Evolutionary conservation across 2,888 invertebrate genomes (phyloP).

Genomic region (Beris morrisii): DNA sequence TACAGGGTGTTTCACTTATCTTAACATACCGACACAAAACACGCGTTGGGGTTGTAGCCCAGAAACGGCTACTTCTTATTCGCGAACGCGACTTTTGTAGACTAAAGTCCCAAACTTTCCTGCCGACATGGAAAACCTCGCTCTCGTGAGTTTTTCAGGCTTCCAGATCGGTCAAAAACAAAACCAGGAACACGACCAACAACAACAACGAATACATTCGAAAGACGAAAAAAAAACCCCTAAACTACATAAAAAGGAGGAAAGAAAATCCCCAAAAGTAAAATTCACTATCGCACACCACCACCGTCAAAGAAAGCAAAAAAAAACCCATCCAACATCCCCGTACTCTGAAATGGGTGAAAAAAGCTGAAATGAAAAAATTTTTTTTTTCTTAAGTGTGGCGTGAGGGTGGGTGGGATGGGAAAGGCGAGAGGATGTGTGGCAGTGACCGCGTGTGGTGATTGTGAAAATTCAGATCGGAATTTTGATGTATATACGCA

Average conservation of each 20-base stretch:
- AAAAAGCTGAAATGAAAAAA: conserved; percentile 1
- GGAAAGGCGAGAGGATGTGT: background rate
- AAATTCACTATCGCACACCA: background rate
- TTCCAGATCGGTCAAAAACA: conserved; percentile 22
- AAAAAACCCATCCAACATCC: background rate
- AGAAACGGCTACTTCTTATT: conserved; percentile 57
- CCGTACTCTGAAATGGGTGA: background rate
- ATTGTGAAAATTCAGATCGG: conserved; percentile 21
- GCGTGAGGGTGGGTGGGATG: background rate
- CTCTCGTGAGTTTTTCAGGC: conserved; percentile 14
- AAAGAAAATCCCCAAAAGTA: conserved; percentile 30
- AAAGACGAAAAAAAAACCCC: conserved; percentile 14
- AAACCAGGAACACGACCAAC: conserved; percentile 6
- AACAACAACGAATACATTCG: conserved; percentile 16
- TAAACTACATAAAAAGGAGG: background rate
- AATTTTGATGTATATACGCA: conserved; percentile 22
- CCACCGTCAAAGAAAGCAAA: background rate
- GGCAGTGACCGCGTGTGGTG: background rate
- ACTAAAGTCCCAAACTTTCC: conserved; percentile 43
- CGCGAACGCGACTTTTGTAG: conserved; percentile 58
- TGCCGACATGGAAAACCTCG: conserved; percentile 6
- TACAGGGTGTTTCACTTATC: conserved; percentile 58
- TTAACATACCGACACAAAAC: conserved; percentile 57
- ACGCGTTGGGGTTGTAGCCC: conserved; percentile 57
- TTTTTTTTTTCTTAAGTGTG: background rate